phyloP scores from a whole-genome alignment of 2,888 invertebrate species.

The Agonopterix alstromeriana region DNA sequence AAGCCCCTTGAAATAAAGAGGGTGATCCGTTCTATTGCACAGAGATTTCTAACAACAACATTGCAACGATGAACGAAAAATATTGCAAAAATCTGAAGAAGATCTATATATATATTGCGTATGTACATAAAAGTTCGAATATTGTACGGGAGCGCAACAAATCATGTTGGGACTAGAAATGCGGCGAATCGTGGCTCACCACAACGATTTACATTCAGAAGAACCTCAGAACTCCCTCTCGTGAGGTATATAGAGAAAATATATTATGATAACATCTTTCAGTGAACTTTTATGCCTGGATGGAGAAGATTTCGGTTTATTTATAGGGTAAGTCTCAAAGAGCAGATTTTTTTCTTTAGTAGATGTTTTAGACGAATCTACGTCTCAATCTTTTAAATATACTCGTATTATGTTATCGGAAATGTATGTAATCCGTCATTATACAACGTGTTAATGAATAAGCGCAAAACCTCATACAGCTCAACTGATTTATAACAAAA shows the following conservation, averaged over 20 bases:
- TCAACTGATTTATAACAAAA: too few species aligned
- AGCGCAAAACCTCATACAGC: too few species aligned
- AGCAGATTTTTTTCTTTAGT: too few species aligned
- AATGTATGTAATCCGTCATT: too few species aligned
- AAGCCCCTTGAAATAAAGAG: too few species aligned
- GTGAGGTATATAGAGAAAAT: conserved; percentile 1
- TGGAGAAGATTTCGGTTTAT: neutral
- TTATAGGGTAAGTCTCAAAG: conserved; percentile 1
- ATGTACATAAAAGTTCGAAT: conserved; percentile 4
- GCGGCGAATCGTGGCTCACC: conserved; percentile 6
- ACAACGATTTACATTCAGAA: conserved; percentile 5
- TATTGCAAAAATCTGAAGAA: neutral
- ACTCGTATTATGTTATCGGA: too few species aligned
- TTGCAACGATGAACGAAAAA: conserved; percentile 3
- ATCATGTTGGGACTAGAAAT: conserved; percentile 6
- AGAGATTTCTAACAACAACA: neutral
- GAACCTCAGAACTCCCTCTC: neutral
- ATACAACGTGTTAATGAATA: too few species aligned
- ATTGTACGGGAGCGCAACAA: conserved; percentile 4
- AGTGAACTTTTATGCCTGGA: neutral
- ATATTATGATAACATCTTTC: conserved; percentile 7
- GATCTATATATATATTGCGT: conserved; percentile 1
- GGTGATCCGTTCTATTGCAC: too few species aligned
- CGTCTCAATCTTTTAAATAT: too few species aligned
- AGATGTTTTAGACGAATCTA: too few species aligned